Percentiles rank a stretch among this genome's conserved stretches.
Conservation (phyloP, 1,140 invertebrate species). For the Spodoptera frugiperda region DNA sequence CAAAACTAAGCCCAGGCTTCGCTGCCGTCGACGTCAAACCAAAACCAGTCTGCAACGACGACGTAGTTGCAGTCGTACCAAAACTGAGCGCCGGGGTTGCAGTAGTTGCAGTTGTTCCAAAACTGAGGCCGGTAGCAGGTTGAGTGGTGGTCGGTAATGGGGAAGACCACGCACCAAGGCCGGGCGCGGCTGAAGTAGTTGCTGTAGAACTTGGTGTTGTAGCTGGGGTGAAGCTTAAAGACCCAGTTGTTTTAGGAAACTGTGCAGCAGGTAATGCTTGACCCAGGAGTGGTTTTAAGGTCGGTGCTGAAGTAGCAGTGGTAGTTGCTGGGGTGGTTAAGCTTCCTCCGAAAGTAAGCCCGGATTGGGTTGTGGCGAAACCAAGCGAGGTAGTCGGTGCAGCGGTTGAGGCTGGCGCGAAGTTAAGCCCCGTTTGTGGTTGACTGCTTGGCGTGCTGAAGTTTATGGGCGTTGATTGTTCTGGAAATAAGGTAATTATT, state of each 20-base stretch:
- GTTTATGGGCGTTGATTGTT: not conserved
- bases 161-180: not conserved
- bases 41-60: constrained; percentile 44
- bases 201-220: not conserved
- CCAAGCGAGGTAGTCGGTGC: not conserved
- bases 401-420: constrained; percentile 27
- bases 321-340: not conserved
- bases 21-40: constrained; percentile 50
- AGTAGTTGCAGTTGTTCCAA: constrained; percentile 56
- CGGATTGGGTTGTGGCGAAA: constrained; percentile 25
- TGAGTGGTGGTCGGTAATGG: constrained; percentile 1
- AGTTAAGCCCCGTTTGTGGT: constrained; percentile 8
- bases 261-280: not conserved
- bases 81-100: constrained; percentile 63
- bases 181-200: not conserved
- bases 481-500: not conserved
- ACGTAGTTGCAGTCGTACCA: constrained; percentile 49
- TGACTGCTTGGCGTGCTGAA: not conserved
- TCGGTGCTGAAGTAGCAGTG: not conserved
- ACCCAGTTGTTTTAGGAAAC: not conserved
- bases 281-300: not conserved
- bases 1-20: constrained; percentile 52
- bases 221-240: not conserved
- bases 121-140: constrained; percentile 10
- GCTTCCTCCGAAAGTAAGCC: constrained; percentile 22